These are phyloP conservation scores for Falco novaeseelandiae DNA, from an alignment of 2,797 vertebrate genomes.

Conservation along the genomic window DNA sequence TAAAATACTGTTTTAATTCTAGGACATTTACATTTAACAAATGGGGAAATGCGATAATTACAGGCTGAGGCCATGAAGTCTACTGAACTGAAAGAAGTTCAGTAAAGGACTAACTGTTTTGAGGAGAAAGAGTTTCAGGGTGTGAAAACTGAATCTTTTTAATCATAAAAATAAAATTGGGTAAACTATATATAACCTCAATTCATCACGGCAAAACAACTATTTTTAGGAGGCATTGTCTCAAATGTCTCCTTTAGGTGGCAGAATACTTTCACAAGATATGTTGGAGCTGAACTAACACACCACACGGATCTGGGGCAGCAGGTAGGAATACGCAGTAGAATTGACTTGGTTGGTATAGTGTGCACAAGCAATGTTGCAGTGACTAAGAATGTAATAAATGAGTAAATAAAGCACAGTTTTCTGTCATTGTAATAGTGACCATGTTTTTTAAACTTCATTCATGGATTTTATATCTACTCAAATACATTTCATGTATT, in stretches of 20 bases:
- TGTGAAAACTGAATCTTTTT: not conserved
- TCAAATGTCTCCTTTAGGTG: constrained; percentile 33
- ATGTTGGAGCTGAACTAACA: not conserved
- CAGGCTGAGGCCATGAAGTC: not conserved
- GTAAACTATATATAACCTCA: not conserved
- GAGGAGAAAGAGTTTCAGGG: not conserved
- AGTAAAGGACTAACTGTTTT: not conserved
- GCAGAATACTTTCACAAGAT: constrained; percentile 48
- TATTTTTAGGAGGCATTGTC: not conserved
- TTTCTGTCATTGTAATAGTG: not conserved
- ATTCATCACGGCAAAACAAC: not conserved
- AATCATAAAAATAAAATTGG: not conserved
- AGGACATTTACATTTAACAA: not conserved
- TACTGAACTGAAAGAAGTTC: not conserved
- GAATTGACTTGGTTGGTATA: not conserved
- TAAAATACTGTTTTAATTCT: not conserved
- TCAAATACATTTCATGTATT: not conserved
- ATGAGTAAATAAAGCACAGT: not conserved
- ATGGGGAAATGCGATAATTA: not conserved
- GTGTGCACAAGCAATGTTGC: not conserved
- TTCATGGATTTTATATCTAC: not conserved
- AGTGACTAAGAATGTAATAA: not conserved
- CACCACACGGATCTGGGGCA: not conserved
- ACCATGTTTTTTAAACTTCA: not conserved
- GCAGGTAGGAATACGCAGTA: not conserved